A percentile compares a stretch with the other conserved stretches of the same genome.
Conservation (phyloP, 2,888 invertebrate genomes). For the Rhorus exstirpatorius region DNA sequence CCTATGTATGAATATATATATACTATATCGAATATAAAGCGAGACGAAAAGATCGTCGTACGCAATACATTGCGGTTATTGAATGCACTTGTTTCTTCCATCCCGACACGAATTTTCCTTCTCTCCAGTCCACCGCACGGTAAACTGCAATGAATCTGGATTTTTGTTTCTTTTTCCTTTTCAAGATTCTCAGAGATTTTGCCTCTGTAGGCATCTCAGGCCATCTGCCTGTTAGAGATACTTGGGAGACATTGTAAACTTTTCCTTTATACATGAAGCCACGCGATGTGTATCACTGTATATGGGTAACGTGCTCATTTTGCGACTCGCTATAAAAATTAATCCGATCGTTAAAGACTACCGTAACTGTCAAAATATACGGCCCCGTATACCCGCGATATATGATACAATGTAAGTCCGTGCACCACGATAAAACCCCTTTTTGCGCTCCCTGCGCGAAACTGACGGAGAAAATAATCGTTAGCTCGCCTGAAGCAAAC, state of each 20-base stretch:
- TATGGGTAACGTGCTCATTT: conserved; percentile 80
- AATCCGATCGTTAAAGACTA: conserved; percentile 81
- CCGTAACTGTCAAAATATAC: conserved; percentile 81
- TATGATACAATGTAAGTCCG: conserved; percentile 55
- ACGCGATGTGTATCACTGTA: no score
- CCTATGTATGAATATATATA: conserved; percentile 9
- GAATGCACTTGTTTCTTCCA: conserved; percentile 50
- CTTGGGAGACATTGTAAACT: conserved; percentile 66
- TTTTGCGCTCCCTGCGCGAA: neutral
- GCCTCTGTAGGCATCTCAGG: neutral
- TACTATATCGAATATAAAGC: conserved; percentile 9
- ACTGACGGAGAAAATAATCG: conserved; percentile 37
- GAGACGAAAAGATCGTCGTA: neutral
- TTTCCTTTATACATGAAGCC: conserved; percentile 66
- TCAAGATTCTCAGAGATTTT: neutral
- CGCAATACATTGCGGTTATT: neutral
- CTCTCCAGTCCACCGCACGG: conserved; percentile 9
- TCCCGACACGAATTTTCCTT: conserved; percentile 11
- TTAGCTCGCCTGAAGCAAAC: conserved; percentile 13
- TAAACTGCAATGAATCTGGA: conserved; percentile 16
- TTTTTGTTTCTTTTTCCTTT: conserved; percentile 2
- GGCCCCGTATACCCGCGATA: conserved; percentile 71
- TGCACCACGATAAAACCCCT: conserved; percentile 43
- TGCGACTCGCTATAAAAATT: conserved; percentile 81
- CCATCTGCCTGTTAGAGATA: conserved; percentile 58